Conservation (phyloP, 92 coral and sea anemone species). For the Parazoanthus darwini region DNA sequence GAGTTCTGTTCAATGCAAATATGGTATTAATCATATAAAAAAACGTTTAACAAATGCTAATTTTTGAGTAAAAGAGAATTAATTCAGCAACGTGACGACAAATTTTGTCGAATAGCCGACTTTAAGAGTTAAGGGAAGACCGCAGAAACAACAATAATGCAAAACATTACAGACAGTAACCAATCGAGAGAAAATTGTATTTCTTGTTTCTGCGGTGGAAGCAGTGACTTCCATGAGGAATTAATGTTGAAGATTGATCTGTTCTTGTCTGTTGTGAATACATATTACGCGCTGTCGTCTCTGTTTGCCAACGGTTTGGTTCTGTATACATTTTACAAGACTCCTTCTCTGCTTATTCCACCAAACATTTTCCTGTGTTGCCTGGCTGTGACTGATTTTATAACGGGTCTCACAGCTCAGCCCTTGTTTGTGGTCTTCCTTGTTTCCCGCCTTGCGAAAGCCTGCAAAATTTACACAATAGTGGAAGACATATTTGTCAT, state of each 20-base stretch:
- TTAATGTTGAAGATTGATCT: neutral
- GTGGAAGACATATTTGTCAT: neutral
- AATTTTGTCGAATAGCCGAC: neutral
- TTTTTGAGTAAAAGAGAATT: neutral
- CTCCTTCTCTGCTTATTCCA: neutral
- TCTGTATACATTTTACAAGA: conserved; percentile 9
- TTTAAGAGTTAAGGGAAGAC: neutral
- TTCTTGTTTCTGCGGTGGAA: neutral
- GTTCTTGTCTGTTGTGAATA: neutral
- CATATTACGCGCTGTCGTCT: neutral
- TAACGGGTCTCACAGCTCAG: conserved; percentile 6
- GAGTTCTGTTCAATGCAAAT: too few relatives aligned
- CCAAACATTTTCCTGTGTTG: neutral
- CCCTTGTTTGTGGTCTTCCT: conserved; percentile 3
- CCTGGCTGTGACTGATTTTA: conserved; percentile 8
- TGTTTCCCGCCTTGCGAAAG: neutral
- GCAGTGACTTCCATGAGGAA: neutral
- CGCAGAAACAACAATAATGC: neutral
- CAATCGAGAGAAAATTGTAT: neutral
- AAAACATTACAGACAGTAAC: neutral
- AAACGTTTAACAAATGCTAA: neutral
- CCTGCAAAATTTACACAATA: neutral
- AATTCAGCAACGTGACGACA: neutral
- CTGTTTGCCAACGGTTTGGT: neutral
- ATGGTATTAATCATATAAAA: too few relatives aligned